Conservation (phyloP, 2,113 vertebrate genomes). For the Ascaphus truei region DNA sequence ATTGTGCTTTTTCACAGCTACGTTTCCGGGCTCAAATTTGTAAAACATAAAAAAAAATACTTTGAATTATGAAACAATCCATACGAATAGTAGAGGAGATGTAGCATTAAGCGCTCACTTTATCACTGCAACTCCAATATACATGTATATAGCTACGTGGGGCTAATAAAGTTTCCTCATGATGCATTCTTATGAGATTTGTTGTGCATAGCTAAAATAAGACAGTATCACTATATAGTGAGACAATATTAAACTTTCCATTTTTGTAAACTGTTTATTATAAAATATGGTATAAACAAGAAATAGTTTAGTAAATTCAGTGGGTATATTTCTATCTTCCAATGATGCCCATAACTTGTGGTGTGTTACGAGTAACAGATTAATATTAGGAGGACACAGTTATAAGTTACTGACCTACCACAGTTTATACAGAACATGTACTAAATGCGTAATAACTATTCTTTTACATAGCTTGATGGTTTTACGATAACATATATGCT, state of each 20-base stretch:
- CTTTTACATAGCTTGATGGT: neutral
- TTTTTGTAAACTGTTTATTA: slow-evolving; percentile 29
- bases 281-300: slow-evolving; percentile 26
- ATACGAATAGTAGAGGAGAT: too few relatives aligned
- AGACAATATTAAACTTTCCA: neutral
- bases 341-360: neutral
- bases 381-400: neutral
- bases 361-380: neutral
- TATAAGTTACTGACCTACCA: slow-evolving; percentile 1
- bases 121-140: too few relatives aligned
- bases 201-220: too few relatives aligned
- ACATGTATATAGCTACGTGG: too few relatives aligned
- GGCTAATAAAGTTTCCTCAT: too few relatives aligned
- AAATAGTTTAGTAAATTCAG: neutral
- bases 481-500: slow-evolving; percentile 1
- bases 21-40: too few relatives aligned
- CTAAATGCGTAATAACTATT: neutral
- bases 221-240: neutral
- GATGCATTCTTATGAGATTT: too few relatives aligned
- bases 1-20: too few relatives aligned
- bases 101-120: too few relatives aligned
- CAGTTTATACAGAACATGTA: neutral
- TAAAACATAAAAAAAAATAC: too few relatives aligned
- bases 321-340: neutral
- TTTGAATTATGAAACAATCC: too few relatives aligned